Conservation (phyloP, 2,888 invertebrate species). For the Stenodera caucasica region DNA sequence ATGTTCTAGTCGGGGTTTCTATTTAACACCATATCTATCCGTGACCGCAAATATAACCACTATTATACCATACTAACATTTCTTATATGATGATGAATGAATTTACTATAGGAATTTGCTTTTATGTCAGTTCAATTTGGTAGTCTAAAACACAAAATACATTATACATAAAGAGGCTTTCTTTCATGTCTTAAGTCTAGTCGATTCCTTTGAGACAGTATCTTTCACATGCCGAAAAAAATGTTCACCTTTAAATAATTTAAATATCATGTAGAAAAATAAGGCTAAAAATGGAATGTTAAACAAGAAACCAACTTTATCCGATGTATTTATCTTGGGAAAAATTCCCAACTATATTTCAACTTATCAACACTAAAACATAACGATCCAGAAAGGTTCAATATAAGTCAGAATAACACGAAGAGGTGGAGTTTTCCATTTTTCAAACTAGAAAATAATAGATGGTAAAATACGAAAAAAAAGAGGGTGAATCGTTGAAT, state of each 20-base stretch:
- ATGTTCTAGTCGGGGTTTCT: slow-evolving; percentile 8
- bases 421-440: too few species aligned
- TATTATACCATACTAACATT: slow-evolving; percentile 16
- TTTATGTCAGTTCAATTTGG: slow-evolving; percentile 15
- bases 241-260: not conserved
- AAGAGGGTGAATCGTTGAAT: too few species aligned
- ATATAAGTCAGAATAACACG: too few species aligned
- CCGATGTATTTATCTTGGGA: too few species aligned
- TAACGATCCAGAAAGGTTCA: too few species aligned
- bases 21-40: slow-evolving; percentile 16
- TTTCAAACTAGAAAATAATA: too few species aligned
- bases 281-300: not conserved
- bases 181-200: not conserved
- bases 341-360: too few species aligned
- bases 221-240: not conserved
- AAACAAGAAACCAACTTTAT: too few species aligned
- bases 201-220: not conserved
- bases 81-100: slow-evolving; percentile 33
- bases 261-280: not conserved
- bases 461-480: too few species aligned
- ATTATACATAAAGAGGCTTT: slow-evolving; percentile 15
- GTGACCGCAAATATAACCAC: slow-evolving; percentile 23
- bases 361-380: too few species aligned
- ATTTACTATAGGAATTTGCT: slow-evolving; percentile 27
- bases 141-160: slow-evolving; percentile 16